Conservation (phyloP, 1,140 invertebrate genomes). For the Wiebesia pumilae region DNA sequence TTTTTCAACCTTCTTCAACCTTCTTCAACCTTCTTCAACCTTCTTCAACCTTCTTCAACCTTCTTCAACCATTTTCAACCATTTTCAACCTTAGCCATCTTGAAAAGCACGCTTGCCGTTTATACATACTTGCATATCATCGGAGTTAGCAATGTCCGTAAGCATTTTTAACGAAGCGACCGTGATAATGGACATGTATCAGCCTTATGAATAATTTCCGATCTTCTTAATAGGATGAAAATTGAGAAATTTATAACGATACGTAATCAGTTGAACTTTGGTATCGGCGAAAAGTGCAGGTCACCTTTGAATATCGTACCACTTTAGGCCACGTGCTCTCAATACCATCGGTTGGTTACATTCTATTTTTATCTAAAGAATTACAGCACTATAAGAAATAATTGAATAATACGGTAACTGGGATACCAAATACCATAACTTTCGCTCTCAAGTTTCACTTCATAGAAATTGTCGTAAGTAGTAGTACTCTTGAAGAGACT, state of each 20-base stretch:
- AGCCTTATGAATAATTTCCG: too few species aligned
- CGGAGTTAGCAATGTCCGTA: too few species aligned
- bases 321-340: neutral
- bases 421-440: neutral
- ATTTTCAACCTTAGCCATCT: too few species aligned
- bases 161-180: too few species aligned
- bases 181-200: neutral
- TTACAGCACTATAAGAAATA: neutral
- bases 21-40: too few species aligned
- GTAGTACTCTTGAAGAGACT: neutral
- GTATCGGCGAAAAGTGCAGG: constrained; percentile 1
- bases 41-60: too few species aligned
- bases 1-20: too few species aligned
- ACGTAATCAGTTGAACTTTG: constrained; percentile 20
- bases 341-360: neutral
- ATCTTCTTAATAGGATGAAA: neutral
- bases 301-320: neutral
- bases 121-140: too few species aligned
- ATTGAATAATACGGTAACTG: neutral
- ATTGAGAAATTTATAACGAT: constrained; percentile 17
- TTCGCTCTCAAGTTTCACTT: neutral
- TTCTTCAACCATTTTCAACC: too few species aligned
- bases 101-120: too few species aligned
- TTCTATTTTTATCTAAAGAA: neutral
- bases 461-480: neutral